Conservation (phyloP, 2,113 vertebrate genomes). For the Nyctibius bracteatus region DNA sequence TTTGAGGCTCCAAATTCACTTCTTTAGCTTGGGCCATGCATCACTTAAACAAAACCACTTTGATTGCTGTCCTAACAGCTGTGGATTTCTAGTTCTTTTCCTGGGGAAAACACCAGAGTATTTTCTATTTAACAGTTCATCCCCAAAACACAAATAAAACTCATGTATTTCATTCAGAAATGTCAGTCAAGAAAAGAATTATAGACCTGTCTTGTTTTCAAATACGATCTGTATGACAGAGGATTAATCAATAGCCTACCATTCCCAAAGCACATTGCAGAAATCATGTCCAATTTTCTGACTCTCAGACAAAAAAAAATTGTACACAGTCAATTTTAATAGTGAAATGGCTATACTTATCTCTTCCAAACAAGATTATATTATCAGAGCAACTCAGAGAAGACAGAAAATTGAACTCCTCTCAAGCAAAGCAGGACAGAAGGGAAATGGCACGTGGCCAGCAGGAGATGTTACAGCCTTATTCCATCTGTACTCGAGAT, state of each 20-base stretch:
- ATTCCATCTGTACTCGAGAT: slow-evolving; percentile 10
- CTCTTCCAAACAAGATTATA: slow-evolving; percentile 49
- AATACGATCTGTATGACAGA: slow-evolving; percentile 30
- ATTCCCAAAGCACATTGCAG: slow-evolving; percentile 41
- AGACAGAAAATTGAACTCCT: slow-evolving; percentile 14
- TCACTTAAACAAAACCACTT: not conserved
- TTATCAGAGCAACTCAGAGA: slow-evolving; percentile 13
- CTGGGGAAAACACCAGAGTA: not conserved
- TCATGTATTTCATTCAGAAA: slow-evolving; percentile 24
- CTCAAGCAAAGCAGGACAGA: not conserved
- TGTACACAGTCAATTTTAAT: slow-evolving; percentile 15
- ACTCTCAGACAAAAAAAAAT: not conserved
- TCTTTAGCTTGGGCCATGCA: not conserved
- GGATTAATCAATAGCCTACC: slow-evolving; percentile 47
- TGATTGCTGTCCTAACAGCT: not conserved
- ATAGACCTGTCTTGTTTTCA: slow-evolving; percentile 43
- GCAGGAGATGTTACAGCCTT: not conserved
- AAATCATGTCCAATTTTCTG: slow-evolving; percentile 43
- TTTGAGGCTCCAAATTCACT: not conserved
- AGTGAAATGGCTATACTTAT: slow-evolving; percentile 38
- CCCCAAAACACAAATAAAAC: not conserved
- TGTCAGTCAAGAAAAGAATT: slow-evolving; percentile 42
- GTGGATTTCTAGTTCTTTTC: not conserved
- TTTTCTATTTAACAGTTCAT: slow-evolving; percentile 11
- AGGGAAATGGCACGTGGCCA: not conserved